Evolutionary conservation across 2,113 vertebrate genomes (phyloP), one percentile per base, ranked within the genome.

Genomic region (Petaurus breviceps): DNA sequence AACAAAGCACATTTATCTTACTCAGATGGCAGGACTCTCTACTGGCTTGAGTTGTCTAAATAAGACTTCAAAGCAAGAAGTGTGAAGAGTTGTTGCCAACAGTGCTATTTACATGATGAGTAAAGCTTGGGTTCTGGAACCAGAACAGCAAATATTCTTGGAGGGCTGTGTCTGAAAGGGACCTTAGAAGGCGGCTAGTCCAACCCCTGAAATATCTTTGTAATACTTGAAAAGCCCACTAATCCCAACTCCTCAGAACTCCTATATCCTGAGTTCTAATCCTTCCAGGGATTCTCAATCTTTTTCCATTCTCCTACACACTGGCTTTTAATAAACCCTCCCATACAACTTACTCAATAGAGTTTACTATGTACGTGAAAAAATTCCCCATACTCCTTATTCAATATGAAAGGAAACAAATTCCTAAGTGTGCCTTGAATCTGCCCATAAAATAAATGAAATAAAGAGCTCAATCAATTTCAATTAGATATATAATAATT

Each of bases 61-160:
- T 47, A 95, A 93, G 43, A 94, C 31, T 94, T 92, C 93, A 92
- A 77, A 37, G 28, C 51, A 1, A 96, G 94, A 97, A 90, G 25
- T 31, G 2, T 91, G 57, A 68, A 77, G 25, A 94, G 6, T 43
- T 50, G n/a, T 23, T 31, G 37, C 51, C 31, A 95, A 51, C 52
- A 92, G 61, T 96, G 91, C 90, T 93, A 28, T 90, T 49, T 93
- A 57, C 96, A 92, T 95, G 89, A 92, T 84, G 92, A 53, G 89
- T 96, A 95, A 94, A 95, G 14, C 28, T 92, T 68, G 95, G 52
- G 53, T 26, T 96, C 50, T 14, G 90, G 93, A 96, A 93, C 84
- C 46, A 50, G 84, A 55, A 51, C 11, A 93, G 46, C 68, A 94
- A 95, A 94, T 43, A 46, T 91, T 43, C 96, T 51, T 90, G 57